Evolutionary conservation across 2,888 invertebrate species (phyloP), one percentile per base, ranked within the genome.

Genomic region (Cotesia congregata): DNA sequence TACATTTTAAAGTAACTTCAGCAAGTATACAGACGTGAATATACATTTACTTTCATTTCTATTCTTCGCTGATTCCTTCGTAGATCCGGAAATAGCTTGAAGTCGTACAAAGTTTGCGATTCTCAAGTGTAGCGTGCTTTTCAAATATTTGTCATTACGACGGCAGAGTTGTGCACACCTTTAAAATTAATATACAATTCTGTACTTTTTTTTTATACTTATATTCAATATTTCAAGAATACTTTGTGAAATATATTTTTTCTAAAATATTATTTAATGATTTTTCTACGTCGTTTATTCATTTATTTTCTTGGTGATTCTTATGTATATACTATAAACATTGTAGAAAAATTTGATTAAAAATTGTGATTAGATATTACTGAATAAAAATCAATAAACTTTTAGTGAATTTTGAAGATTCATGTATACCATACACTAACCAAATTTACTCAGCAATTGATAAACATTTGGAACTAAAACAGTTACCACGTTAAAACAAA

Each of bases 71-170:
- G 61, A n/a, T 41, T 38, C 30, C 30, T 71, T 30, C n/a, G 38
- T 30, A 20, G 40, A 17, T 65, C 40, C 61, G 62, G 71, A 65
- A 65, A 50, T 65, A 65, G 12, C 64, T 72, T n/a, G 12, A 65
- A 65, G 72, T 30, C 41, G 65, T 72, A 72, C 65, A 64, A 72
- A 72, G 72, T 65, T 61, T 41, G 61, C 17, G 30, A 65, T 12
- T 64, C 72, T 64, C 65, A 12, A 7, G 50, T 41, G 64, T 72
- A 20, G 20, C 41, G 61, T 7, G 50, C 50, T 61, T 39, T 40
- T 72, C 72, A 72, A 72, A 72, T 72, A 72, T 72, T 72, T 72
- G 72, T 50, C 40, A 17, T 20, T 20, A 65, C 41, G 40, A n/a
- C 30, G 12, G 41, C 39, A 64, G 30, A 40, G 15, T 30, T 30